Evolutionary conservation across 2,113 vertebrate species (phyloP).

Genomic region (Montifringilla adamsi): DNA sequence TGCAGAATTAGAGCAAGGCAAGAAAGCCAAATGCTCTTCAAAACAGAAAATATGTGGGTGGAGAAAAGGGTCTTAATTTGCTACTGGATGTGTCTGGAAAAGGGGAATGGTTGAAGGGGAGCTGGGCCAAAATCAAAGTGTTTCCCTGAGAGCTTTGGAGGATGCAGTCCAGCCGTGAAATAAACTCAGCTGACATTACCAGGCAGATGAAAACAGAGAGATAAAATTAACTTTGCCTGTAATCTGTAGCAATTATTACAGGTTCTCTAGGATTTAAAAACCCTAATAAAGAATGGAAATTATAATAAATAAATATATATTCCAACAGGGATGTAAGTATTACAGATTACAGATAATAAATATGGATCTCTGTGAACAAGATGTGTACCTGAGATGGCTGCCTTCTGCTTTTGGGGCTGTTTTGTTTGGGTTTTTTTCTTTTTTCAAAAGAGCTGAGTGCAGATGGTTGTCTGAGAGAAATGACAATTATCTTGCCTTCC

Average conservation of each 20-base stretch:
- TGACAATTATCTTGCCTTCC: background rate
- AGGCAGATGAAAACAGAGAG: background rate
- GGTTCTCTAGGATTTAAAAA: background rate
- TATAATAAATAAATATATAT: background rate
- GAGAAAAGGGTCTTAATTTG: background rate
- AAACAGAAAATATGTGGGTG: background rate
- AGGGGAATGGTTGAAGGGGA: background rate
- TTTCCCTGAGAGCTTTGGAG: background rate
- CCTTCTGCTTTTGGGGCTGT: background rate
- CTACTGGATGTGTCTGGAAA: background rate
- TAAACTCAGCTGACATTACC: background rate
- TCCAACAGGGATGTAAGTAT: background rate
- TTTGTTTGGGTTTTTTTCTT: background rate
- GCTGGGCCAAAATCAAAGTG: background rate
- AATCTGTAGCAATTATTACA: rapidly evolving
- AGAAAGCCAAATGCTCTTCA: background rate
- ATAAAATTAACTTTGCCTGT: background rate
- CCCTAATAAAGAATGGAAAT: background rate
- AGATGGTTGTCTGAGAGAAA: background rate
- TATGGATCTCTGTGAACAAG: background rate
- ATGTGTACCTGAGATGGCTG: background rate
- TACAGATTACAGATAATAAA: background rate
- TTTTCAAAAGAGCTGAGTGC: background rate
- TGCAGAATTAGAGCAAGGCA: background rate
- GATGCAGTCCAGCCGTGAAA: background rate